A percentile compares a stretch with the other conserved stretches of the same genome.
Conservation (phyloP, 2,888 invertebrate genomes). For the Zaprionus obscuricornis region DNA sequence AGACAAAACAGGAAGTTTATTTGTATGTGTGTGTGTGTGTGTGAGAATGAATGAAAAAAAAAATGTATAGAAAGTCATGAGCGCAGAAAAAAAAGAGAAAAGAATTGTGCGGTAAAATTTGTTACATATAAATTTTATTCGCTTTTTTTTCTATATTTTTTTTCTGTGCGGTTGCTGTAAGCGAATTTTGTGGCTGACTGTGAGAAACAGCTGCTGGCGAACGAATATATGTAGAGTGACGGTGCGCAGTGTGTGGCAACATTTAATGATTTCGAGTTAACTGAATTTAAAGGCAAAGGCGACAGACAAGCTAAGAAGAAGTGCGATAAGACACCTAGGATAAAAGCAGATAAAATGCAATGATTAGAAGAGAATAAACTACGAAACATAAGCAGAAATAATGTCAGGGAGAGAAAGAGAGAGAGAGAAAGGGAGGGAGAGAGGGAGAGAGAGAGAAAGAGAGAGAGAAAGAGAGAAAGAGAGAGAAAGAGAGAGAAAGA, state of each 20-base stretch:
- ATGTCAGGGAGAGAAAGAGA: too few species aligned
- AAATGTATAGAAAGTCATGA: too few species aligned
- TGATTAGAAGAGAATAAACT: too few species aligned
- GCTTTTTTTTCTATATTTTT: neutral
- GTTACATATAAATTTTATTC: constrained; percentile 28
- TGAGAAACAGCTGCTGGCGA: constrained; percentile 1
- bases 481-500: too few species aligned
- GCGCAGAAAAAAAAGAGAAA: constrained; percentile 9
- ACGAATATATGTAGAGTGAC: too few species aligned
- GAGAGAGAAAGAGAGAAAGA: too few species aligned
- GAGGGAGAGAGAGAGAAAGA: too few species aligned
- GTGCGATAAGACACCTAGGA: too few species aligned
- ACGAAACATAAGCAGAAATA: too few species aligned
- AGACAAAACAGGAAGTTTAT: constrained; percentile 72
- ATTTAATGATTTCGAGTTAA: constrained; percentile 35
- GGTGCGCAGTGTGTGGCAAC: constrained; percentile 5
- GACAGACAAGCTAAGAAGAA: neutral
- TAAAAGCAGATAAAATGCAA: too few species aligned
- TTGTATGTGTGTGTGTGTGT: constrained; percentile 37
- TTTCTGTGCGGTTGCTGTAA: neutral
- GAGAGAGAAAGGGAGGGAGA: too few species aligned
- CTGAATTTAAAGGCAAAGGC: constrained; percentile 27
- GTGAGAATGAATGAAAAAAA: constrained; percentile 3
- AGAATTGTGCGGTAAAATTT: constrained; percentile 35
- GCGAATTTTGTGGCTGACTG: constrained; percentile 21